Evolutionary conservation across 2,113 vertebrate genomes (phyloP), one percentile per base, ranked within the genome.

Genomic region (Romanogobio albipinnatus): DNA sequence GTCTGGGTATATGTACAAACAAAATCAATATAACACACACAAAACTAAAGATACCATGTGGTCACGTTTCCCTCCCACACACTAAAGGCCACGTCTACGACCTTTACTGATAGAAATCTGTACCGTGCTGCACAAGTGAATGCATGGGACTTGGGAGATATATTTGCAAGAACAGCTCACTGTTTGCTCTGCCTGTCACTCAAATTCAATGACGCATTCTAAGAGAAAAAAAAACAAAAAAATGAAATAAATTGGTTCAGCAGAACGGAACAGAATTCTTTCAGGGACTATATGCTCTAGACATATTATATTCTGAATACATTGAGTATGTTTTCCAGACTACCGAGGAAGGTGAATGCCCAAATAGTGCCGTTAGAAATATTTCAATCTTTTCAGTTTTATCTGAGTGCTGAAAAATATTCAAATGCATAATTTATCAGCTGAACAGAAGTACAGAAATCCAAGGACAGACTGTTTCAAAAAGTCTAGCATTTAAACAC

Each of bases 181-280:
- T 33, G 24, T 68, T 81, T 51, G 61, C 62, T 68, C 62, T 36
- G 43, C 5, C 45, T 81, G 79, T 81, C 79, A 81, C 59, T 81
- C 61, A 68, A 47, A 80, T 64, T 47, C 77, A 80, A n/a, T 81
- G 45, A 81, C 5, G n/a, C 68, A 43, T 36, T 43, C 43, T 39
- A 22, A 70, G 33, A 70, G 29, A 64, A 2, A 29, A 39, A 39
- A 71, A 76, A n/a, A 56, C 59, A 11, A 29, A 29, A 29, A n/a
- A n/a, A n/a, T n/a, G 7, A 26, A 73, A 59, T 78, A 78, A 15
- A 61, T 58, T 61, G 22, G 76, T 78, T 61, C 19, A 43, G 11
- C 39, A n/a, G 36, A 78, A 78, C 11, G 11, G 56, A 58, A 78
- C 11, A 6, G 56, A 58, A 78, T 61, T 61, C 13, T 61, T 71